Conservation (phyloP, 2,888 invertebrate genomes). For the Dermolepida albohirtum region DNA sequence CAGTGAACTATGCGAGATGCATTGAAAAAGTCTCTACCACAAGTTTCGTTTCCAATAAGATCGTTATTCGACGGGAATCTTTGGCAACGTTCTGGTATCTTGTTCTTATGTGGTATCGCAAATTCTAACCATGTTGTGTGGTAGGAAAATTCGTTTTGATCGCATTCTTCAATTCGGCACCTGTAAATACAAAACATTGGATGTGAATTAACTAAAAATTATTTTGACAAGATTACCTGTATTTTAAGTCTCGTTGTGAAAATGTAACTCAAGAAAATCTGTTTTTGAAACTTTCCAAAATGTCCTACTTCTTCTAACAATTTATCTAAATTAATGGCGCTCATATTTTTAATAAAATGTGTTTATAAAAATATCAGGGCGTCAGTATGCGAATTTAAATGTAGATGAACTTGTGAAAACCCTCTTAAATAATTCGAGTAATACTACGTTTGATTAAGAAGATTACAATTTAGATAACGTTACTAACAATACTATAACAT, state of each 20-base stretch:
- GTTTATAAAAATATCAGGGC: no score
- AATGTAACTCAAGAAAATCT: constrained; percentile 55
- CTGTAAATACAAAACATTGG: constrained; percentile 55
- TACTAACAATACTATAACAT: no score
- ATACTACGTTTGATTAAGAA: background rate
- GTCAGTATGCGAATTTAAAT: no score
- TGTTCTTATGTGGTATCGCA: constrained; percentile 63
- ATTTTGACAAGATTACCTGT: constrained; percentile 50
- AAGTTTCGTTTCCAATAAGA: constrained; percentile 26
- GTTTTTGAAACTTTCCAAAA: constrained; percentile 66
- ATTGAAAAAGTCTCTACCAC: constrained; percentile 43
- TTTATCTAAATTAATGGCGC: constrained; percentile 63
- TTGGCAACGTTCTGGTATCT: constrained; percentile 53
- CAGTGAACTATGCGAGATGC: constrained; percentile 34
- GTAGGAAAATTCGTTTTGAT: constrained; percentile 59
- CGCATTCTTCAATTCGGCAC: constrained; percentile 69
- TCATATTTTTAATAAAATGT: background rate
- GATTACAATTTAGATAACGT: no score
- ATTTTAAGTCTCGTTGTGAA: constrained; percentile 56
- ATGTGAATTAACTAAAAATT: constrained; percentile 30
- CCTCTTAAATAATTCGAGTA: no score
- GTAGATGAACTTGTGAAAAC: no score
- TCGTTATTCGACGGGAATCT: constrained; percentile 44
- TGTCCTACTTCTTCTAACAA: constrained; percentile 65
- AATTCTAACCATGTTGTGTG: constrained; percentile 65